Base-by-base conservation (phyloP, 2,888 invertebrate genomes). In the Mayetiola destructor region DNA sequence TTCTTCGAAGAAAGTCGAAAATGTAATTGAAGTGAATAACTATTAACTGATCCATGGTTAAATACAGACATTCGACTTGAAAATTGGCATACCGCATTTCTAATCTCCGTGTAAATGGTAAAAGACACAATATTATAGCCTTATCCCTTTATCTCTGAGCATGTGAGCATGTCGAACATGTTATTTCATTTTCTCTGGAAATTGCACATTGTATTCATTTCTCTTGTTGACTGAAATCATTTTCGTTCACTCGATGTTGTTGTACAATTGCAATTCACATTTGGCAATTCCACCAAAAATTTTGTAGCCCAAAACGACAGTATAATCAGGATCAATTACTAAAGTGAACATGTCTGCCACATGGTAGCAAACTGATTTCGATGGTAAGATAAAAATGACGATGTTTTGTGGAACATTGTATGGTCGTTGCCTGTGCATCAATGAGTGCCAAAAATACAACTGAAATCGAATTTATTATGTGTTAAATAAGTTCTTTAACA, bases 311-410 rank as follows among this genome's bases (percentile, higher is more conserved):
- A 27, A 48, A 48, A 48, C 29, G 48, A 48, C 48, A 48, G 48
- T 48, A n/a, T n/a, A 48, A 48, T 48, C 48, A 48, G 48, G 48
- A 48, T 48, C 48, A 48, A 48, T 48, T 48, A 48, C 48, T 48
- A 48, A n/a, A 48, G 48, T 48, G 48, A 48, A 48, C n/a, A n/a
- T 48, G 48, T 27, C 48, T 48, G 48, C 27, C 48, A 48, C n/a
- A n/a, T n/a, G n/a, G n/a, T n/a, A n/a, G n/a, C n/a, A 42, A 48
- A 39, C 27, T 23, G 48, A 48, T 48, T n/a, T 48, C 48, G n/a
- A n/a, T n/a, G n/a, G n/a, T n/a, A n/a, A n/a, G n/a, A n/a, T n/a
- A n/a, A n/a, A n/a, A n/a, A n/a, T n/a, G n/a, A n/a, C n/a, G n/a
- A n/a, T n/a, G n/a, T n/a, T n/a, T n/a, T n/a, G n/a, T n/a, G n/a